Base-by-base conservation (phyloP, 2,113 vertebrate genomes). In the Psettodes erumei region DNA sequence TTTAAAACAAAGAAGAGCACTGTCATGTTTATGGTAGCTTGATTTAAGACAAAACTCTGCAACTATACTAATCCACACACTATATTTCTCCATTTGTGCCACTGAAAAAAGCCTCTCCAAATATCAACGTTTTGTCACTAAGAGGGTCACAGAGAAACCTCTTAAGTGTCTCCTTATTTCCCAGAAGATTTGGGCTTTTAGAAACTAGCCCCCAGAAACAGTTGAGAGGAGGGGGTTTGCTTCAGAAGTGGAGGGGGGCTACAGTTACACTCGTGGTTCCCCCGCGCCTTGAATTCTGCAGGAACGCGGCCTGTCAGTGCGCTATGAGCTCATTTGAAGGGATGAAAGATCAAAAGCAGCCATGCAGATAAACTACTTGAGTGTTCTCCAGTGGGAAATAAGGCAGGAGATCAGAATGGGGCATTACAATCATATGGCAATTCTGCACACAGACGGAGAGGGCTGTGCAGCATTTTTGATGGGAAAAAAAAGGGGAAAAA, bases 331-430 rank as follows among this genome's bases (percentile, higher is more conserved):
- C 69, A 71, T 76, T 81, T 81, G 77, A 84, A n/a, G 50, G 81
- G 61, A 85, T 79, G 62, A 86, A 77, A 86, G 85, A 84, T 90
- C 78, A 88, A 85, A 88, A 33, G 77, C 82, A 76, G 73, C 54
- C 67, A 62, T 72, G 79, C 72, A 65, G 74, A 90, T 84, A 86
- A 82, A 87, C 77, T 67, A 75, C 77, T 69, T 1, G 55, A 66
- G 68, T 71, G 66, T 63, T 77, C 65, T 84, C 55, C 21, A 65
- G 70, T 59, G 78, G 75, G 70, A 80, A 42, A 71, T 8, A 55
- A 67, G 45, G 53, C 60, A 74, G 60, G 40, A 81, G 74, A 84
- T 78, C 71, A 62, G 48, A 65, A 70, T 58, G n/a, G 58, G 45
- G 76, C 56, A 55, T 76, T 71, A 40, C 38, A 74, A 86, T 85